Percentiles rank a stretch among this genome's conserved stretches.
These are phyloP conservation scores for Anodontia alba DNA, from an alignment of 2,888 invertebrate species.

Conservation along the genomic window DNA sequence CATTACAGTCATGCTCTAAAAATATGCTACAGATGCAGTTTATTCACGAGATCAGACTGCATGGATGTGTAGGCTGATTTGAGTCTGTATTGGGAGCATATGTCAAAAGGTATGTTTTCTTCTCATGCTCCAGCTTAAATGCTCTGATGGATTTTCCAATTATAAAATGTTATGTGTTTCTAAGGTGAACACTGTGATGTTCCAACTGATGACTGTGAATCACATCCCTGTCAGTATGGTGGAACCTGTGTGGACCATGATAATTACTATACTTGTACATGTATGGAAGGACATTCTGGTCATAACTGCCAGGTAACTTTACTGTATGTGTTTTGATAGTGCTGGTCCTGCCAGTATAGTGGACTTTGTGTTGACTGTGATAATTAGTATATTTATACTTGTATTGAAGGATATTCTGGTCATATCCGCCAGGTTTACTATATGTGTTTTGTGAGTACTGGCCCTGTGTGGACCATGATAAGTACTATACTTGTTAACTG, in stretches of 20 bases:
- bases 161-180: no score
- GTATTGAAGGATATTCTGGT: conserved; percentile 87
- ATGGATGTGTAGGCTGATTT: no score
- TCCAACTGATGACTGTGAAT: conserved; percentile 92
- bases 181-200: conserved; percentile 21
- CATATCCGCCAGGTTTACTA: conserved; percentile 32
- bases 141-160: no score
- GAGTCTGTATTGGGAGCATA: no score
- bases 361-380: conserved; percentile 92
- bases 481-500: conserved; percentile 93
- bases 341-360: conserved; percentile 95
- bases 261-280: conserved; percentile 92
- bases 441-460: no score
- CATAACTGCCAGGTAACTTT: conserved; percentile 38
- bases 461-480: conserved; percentile 90
- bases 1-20: no score
- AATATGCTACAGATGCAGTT: no score
- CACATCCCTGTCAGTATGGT: conserved; percentile 95
- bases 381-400: conserved; percentile 92
- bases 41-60: no score
- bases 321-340: no score
- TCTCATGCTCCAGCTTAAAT: no score
- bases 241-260: conserved; percentile 92
- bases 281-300: conserved; percentile 87
- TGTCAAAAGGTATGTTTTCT: no score